Evolutionary conservation across 2,888 invertebrate genomes (phyloP).

Genomic region (Monoplex corrugatus): DNA sequence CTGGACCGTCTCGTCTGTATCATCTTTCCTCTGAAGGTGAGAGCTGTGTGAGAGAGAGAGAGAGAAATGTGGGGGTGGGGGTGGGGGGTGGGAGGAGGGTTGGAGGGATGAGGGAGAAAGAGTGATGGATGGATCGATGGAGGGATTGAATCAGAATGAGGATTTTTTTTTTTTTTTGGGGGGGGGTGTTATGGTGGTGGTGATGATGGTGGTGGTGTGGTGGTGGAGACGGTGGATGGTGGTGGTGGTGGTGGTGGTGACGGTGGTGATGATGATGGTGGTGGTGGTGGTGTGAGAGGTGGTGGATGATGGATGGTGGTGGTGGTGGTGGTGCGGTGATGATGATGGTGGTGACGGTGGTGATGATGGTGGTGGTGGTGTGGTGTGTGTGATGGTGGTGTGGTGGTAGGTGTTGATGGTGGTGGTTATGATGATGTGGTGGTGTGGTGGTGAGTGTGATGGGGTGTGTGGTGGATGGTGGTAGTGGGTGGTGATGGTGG

Average conservation of each 20-base stretch:
- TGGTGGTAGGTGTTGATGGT: no score
- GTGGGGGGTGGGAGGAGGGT: neutral
- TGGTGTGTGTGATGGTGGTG: neutral
- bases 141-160: neutral
- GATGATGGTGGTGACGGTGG: neutral
- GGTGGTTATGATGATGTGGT: no score
- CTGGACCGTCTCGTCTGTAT: conserved; percentile 81
- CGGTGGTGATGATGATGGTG: neutral
- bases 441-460: neutral
- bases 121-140: neutral
- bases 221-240: neutral
- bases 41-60: neutral
- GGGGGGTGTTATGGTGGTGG: neutral
- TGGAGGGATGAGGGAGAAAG: neutral
- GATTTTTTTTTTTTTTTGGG: no score
- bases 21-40: conserved; percentile 78
- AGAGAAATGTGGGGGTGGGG: neutral
- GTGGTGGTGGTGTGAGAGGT: neutral
- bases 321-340: conserved; percentile 23
- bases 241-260: neutral
- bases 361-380: no score
- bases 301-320: conserved; percentile 23
- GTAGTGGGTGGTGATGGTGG: neutral
- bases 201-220: conserved; percentile 8
- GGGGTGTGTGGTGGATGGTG: neutral